Conservation (phyloP, 2,888 invertebrate species). For the Gastrophysa polygoni region DNA sequence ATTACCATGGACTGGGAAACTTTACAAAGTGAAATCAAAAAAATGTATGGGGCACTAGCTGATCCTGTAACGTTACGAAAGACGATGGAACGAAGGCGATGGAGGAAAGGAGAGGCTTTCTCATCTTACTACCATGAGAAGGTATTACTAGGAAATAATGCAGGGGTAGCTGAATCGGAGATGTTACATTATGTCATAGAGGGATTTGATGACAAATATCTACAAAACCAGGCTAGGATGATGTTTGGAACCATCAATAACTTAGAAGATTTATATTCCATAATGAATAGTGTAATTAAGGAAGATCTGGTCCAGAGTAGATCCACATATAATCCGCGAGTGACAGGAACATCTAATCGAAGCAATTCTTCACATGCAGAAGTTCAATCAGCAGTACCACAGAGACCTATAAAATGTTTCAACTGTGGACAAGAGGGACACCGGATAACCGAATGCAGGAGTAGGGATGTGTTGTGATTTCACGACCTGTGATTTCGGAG, state of each 20-base stretch:
- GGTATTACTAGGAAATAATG: conserved; percentile 5
- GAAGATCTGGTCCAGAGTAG: not conserved
- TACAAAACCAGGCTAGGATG: conserved; percentile 27
- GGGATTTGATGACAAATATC: conserved; percentile 8
- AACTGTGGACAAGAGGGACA: not conserved
- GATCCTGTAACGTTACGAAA: not conserved
- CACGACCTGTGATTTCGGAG: too few species aligned
- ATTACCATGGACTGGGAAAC: not conserved
- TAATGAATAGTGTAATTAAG: not conserved
- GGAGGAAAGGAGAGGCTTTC: not conserved
- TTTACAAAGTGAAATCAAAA: not conserved
- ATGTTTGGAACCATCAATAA: conserved; percentile 2
- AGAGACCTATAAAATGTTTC: not conserved
- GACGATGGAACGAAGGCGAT: conserved; percentile 1
- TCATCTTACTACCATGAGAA: conserved; percentile 3
- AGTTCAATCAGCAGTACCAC: not conserved
- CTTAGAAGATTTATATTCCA: not conserved
- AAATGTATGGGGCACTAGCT: not conserved
- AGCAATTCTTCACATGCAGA: not conserved
- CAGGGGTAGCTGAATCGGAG: conserved; percentile 2
- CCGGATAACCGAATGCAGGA: too few species aligned
- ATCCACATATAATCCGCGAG: not conserved
- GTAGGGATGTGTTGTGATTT: too few species aligned
- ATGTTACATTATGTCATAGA: conserved; percentile 13
- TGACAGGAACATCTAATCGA: not conserved